Base-by-base conservation (phyloP, 2,888 invertebrate genomes). In the Willowsia nigromaculata region DNA sequence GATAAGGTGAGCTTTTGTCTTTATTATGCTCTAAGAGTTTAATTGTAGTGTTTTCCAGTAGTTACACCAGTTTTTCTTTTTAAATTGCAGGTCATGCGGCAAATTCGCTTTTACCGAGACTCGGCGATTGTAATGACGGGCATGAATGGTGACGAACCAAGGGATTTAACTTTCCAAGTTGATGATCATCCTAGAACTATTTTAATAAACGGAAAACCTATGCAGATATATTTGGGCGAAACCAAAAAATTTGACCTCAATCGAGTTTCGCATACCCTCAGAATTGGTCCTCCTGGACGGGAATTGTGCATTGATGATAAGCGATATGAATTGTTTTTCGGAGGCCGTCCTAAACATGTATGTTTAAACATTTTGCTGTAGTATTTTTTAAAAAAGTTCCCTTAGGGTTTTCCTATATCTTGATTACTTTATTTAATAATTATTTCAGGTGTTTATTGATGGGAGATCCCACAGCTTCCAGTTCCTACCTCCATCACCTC, bases 241-340 rank as follows among this genome's bases (percentile, higher is more conserved):
- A 95, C 95, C 1, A 96, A 96, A 92, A 96, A 96, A 91, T 95
- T 97, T 11, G 95, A 95, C 82, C 95, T 97, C 33, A 96, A 96
- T 92, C 96, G 97, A 3, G 95, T 95, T 93, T 94, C 95, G 4
- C 96, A 97, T 93, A 94, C 93, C 93, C 94, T 92, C 50, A 96
- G 97, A 92, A 96, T 99, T 92, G 99, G 99, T 18, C 97, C 97
- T 13, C 98, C 98, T 0, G 98, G 98, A 0, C 95, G 98, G 83
- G 99, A 99, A 93, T 94, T 99, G 47, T 97, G 96, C 93, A 96
- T 99, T 74, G 97, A 99, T 93, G 97, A 97, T 9, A 95, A 96
- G 90, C 97, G 97, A 95, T 98, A 96, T 94, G 98, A 98, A 93
- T 97, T 98, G 93, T 97, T 97, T 94, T 99, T 99, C 94, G 98